Conservation (phyloP, 2,797 vertebrate genomes). For the Threskiornis aethiopicus region DNA sequence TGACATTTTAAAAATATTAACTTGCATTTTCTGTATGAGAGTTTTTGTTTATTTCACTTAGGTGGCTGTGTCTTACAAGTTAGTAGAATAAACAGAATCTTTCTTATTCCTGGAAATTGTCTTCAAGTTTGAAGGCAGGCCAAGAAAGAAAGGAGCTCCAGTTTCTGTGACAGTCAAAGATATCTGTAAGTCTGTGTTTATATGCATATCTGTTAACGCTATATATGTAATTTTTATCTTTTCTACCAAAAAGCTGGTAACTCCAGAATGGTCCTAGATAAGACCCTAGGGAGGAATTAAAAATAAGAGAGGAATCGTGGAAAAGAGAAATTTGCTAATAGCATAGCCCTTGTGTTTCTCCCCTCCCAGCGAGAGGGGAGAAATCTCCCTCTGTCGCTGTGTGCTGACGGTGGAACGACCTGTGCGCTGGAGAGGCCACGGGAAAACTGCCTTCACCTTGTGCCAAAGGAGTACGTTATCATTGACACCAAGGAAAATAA, state of each 20-base stretch:
- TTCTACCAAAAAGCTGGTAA: neutral
- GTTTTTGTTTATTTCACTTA: neutral
- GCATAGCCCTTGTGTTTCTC: too few relatives aligned
- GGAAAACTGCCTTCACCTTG: neutral
- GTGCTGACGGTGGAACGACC: rapidly evolving
- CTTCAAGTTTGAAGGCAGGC: neutral
- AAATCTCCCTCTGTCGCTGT: neutral
- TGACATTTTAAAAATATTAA: neutral
- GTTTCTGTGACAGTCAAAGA: neutral
- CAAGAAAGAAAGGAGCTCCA: neutral
- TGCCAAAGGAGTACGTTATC: neutral
- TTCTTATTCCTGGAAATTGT: neutral
- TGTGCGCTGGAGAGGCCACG: neutral
- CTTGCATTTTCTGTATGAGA: neutral
- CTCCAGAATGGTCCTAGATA: neutral
- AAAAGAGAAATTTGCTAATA: neutral
- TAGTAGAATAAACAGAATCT: neutral
- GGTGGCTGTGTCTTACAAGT: neutral
- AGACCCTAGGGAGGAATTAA: neutral
- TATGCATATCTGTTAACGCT: neutral
- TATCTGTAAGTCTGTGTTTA: neutral
- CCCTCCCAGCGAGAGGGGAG: neutral
- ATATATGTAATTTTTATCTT: neutral
- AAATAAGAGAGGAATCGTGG: neutral
- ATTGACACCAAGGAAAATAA: neutral